Evolutionary conservation across 2,113 vertebrate species (phyloP).

Genomic region (Xenus cinereus): DNA sequence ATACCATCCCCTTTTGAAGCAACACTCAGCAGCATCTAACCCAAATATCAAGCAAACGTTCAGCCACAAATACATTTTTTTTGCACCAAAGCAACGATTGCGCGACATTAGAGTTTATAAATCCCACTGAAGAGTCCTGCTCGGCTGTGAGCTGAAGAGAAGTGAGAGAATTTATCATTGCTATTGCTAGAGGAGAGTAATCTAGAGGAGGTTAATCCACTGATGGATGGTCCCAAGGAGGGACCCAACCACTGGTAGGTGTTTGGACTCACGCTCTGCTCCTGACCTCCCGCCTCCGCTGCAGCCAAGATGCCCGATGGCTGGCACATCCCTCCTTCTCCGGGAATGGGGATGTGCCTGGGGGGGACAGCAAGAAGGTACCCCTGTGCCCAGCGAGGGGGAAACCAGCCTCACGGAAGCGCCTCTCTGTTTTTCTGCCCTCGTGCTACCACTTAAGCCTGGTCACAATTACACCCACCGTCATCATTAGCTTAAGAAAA

Average conservation of each 20-base stretch:
- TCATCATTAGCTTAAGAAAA: slow-evolving; percentile 47
- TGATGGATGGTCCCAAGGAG: background rate
- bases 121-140: background rate
- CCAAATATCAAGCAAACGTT: background rate
- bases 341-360: accelerated
- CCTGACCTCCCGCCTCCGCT: accelerated
- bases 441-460: slow-evolving; percentile 8
- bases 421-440: background rate
- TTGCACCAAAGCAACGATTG: background rate
- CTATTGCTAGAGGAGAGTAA: background rate
- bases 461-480: slow-evolving; percentile 34
- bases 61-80: background rate
- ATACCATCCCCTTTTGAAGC: background rate
- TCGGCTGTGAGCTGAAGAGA: background rate
- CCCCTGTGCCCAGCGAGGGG: accelerated
- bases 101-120: accelerated
- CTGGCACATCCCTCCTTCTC: background rate
- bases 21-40: background rate
- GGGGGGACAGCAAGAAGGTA: accelerated
- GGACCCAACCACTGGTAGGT: accelerated
- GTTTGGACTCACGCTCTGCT: accelerated
- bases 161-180: background rate
- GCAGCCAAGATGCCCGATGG: accelerated
- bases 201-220: background rate
- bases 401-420: background rate